A percentile compares a stretch with the other conserved stretches of the same genome.
phyloP scores from a whole-genome alignment of 2,797 vertebrate species.

The Vespertilio murinus region DNA sequence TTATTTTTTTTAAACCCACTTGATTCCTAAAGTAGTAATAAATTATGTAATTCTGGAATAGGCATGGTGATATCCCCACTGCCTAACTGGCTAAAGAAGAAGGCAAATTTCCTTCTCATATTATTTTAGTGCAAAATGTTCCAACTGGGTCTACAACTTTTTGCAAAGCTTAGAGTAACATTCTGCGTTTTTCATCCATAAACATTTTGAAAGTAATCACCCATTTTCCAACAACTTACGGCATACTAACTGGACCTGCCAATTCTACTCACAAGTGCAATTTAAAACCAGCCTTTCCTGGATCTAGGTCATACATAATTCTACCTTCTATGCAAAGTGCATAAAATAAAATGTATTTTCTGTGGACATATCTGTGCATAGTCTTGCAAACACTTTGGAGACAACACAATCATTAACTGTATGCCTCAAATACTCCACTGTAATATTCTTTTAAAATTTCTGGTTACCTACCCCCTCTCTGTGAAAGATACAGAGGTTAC shows the following conservation, averaged over 20 bases:
- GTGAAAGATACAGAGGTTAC: background rate
- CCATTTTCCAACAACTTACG: background rate
- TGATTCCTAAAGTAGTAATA: background rate
- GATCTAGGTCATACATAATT: background rate
- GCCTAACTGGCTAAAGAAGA: background rate
- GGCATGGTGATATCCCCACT: background rate
- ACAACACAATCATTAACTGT: background rate
- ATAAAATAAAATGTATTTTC: constrained; percentile 2
- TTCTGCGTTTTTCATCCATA: background rate
- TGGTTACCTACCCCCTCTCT: background rate
- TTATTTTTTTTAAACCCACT: constrained; percentile 17
- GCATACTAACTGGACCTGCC: background rate
- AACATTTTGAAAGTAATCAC: background rate
- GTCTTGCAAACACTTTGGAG: background rate
- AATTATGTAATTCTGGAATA: background rate
- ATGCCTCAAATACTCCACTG: background rate
- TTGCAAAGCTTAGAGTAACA: background rate
- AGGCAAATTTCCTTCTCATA: background rate
- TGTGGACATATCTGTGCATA: background rate
- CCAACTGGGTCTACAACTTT: background rate
- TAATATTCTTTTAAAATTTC: background rate
- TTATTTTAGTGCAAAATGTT: constrained; percentile 1
- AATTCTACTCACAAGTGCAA: background rate
- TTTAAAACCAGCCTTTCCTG: background rate
- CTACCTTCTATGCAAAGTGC: background rate